phyloP scores from a whole-genome alignment of 2,113 vertebrate species.

The Uropsilus gracilis region DNA sequence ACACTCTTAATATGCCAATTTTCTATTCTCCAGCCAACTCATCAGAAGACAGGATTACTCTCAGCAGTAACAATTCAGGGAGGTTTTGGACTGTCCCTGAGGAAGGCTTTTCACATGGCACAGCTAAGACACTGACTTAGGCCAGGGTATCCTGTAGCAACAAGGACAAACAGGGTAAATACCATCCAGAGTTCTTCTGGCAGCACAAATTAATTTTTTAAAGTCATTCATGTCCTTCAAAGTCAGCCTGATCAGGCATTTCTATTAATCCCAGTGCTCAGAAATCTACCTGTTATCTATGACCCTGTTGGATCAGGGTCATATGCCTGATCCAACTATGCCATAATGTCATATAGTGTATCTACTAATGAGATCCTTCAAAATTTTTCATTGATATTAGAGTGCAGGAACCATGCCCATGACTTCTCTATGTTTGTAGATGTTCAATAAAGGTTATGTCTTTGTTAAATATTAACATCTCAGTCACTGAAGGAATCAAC shows the following conservation, averaged over 20 bases:
- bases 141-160: too few species aligned
- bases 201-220: too few species aligned
- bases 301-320: background rate
- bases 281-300: background rate
- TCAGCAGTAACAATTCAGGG: too few species aligned
- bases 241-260: background rate
- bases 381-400: background rate
- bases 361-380: background rate
- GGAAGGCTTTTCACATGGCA: too few species aligned
- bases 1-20: slow-evolving; percentile 96
- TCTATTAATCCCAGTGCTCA: background rate
- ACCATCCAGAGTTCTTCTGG: too few species aligned
- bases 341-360: background rate
- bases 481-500: background rate
- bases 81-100: too few species aligned
- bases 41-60: too few species aligned
- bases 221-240: background rate
- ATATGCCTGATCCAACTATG: background rate
- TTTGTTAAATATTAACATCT: background rate
- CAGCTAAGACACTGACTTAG: too few species aligned
- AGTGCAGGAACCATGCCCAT: background rate
- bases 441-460: background rate
- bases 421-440: background rate
- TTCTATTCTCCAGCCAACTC: slow-evolving; percentile 95
- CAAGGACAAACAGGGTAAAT: too few species aligned